Evolutionary conservation across 1,140 invertebrate species (phyloP).

Genomic region (Bombyx mori): DNA sequence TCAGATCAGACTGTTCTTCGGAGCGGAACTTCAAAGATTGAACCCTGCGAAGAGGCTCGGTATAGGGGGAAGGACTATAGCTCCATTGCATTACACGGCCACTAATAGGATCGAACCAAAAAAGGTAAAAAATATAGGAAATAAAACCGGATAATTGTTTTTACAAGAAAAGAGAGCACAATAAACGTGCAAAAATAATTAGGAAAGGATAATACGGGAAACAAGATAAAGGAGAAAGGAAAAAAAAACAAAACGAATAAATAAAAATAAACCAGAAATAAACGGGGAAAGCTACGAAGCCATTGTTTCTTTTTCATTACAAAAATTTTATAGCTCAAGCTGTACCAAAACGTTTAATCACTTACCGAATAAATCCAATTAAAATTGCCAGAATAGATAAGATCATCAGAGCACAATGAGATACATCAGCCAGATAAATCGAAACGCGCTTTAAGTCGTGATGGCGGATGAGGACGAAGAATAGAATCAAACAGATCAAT

Average conservation of each 20-base stretch:
- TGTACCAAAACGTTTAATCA: constrained; percentile 7
- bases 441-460: constrained; percentile 84
- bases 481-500: constrained; percentile 92
- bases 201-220: constrained; percentile 2
- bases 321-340: constrained; percentile 1
- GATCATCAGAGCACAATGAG: constrained; percentile 89
- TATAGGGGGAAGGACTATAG: constrained; percentile 62
- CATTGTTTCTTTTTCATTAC: neutral
- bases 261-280: constrained; percentile 8
- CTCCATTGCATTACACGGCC: constrained; percentile 68
- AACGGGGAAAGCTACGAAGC: constrained; percentile 4
- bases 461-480: constrained; percentile 93
- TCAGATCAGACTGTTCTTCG: constrained; percentile 89
- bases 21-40: constrained; percentile 90
- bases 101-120: constrained; percentile 52
- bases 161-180: too few relatives aligned
- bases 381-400: constrained; percentile 91
- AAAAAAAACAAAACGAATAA: constrained; percentile 11
- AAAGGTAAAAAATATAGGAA: constrained; percentile 37
- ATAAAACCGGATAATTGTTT: constrained; percentile 4
- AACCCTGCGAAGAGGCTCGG: constrained; percentile 78
- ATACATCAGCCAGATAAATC: constrained; percentile 91
- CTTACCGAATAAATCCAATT: constrained; percentile 88
- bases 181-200: constrained; percentile 1
- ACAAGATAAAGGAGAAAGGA: constrained; percentile 1